These are phyloP conservation scores for Odontomyia ornata DNA, from an alignment of 2,888 invertebrate species.

Conservation along the genomic window DNA sequence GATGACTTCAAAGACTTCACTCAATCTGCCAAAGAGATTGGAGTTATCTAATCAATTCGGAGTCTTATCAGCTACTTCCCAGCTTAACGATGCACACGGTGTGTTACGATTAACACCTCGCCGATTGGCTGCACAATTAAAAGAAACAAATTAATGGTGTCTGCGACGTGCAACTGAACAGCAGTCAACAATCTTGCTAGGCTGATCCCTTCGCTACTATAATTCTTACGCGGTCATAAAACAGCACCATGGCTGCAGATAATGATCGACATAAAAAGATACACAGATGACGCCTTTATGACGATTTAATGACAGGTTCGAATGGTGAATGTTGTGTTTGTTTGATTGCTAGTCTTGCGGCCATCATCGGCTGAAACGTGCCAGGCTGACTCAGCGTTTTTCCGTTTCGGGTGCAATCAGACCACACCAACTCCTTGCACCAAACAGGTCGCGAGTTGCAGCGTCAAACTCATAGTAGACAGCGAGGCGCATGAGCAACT, in stretches of 20 bases:
- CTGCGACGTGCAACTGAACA: not conserved
- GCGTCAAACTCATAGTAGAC: not conserved
- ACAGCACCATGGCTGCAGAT: constrained; percentile 10
- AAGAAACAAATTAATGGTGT: not conserved
- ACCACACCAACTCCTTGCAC: not conserved
- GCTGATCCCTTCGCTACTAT: not conserved
- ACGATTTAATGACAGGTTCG: constrained; percentile 48
- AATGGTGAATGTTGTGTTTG: constrained; percentile 36
- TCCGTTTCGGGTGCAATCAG: not conserved
- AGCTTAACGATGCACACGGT: no score
- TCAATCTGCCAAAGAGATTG: no score
- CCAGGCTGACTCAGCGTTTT: not conserved
- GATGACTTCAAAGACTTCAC: no score
- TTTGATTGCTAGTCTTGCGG: constrained; percentile 17
- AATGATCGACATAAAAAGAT: constrained; percentile 46
- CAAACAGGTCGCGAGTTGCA: not conserved
- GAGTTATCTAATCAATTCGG: no score
- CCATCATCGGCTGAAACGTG: not conserved
- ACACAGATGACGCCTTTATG: constrained; percentile 43
- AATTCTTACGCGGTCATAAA: constrained; percentile 1
- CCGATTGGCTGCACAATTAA: no score
- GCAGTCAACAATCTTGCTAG: not conserved
- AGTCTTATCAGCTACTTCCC: no score
- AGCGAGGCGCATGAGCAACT: not conserved
- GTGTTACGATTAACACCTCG: no score